Base-by-base conservation (phyloP, 1,140 invertebrate genomes). In the Aphidius ervi region DNA sequence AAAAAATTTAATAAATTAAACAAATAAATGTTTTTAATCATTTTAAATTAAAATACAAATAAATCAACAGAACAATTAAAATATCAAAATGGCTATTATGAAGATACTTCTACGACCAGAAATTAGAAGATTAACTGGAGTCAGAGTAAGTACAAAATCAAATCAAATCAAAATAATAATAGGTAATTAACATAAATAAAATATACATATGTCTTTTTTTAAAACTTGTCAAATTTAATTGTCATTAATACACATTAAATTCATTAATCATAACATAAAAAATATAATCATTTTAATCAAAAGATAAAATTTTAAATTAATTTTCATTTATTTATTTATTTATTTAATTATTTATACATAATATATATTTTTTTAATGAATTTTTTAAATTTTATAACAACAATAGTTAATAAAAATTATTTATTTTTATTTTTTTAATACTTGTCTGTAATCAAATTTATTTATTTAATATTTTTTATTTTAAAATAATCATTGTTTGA, bases 81-180 rank as follows among this genome's bases (percentile, higher is more conserved):
- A 1, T 10, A 43, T 42, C 43, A 61, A 58, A 54, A 64, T 64
- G 63, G 59, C 63, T 42, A 64, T 59, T 31, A 63, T 65, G 58
- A 65, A 65, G 48, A 63, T 62, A 62, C 50, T 65, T 1, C 52
- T 65, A 45, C 54, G 61, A 37, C 40, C 61, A 31, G 64, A 65
- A 42, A 65, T 65, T 31, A 45, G 57, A 55, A 59, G 57, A 53
- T 56, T 62, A 20, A 58, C 47, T 54, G 61, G 64, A n/a, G 54
- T 54, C 20, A 47, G 61, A 57, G 64, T 65, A 55, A 65, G 64
- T 65, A 42, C 16, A 16, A 0, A 10, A 37, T 48, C 40, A n/a
- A n/a, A n/a, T n/a, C n/a, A n/a, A n/a, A 9, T 56, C 41, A 54
- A 23, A 16, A 47, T 49, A 10, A 58, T 9, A 20, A 31, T 8